These are phyloP conservation scores for Chymomyza fuscimana DNA, from an alignment of 2,888 invertebrate species.

Conservation along the genomic window DNA sequence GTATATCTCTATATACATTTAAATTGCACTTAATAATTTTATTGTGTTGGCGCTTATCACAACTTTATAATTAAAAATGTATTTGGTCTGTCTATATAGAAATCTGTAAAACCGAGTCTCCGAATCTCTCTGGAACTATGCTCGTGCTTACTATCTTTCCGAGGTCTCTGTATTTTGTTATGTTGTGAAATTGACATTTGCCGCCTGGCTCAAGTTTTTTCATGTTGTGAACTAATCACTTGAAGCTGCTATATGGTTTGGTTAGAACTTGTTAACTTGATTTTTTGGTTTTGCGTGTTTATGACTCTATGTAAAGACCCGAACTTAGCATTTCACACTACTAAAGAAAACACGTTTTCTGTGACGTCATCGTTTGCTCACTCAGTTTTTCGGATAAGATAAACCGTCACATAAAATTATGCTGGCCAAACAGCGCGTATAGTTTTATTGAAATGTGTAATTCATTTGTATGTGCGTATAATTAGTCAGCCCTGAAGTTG, in stretches of 20 bases:
- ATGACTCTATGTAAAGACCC: background rate
- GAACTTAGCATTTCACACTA: background rate
- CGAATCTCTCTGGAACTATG: background rate
- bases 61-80: background rate
- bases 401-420: background rate
- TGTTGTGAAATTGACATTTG: background rate
- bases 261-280: background rate
- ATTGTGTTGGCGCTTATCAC: background rate
- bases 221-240: background rate
- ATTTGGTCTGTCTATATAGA: background rate
- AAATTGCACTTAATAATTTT: background rate
- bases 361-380: constrained; percentile 35
- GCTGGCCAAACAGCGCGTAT: background rate
- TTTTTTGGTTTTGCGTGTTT: background rate
- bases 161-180: background rate
- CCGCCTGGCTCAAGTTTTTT: background rate
- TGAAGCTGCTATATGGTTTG: background rate
- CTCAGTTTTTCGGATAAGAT: background rate
- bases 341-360: constrained; percentile 9
- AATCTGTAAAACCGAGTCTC: background rate
- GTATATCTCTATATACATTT: background rate
- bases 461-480: background rate
- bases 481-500: background rate
- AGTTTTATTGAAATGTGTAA: constrained; percentile 2
- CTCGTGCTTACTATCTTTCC: background rate